Evolutionary conservation across 64 coral and sea anemone genomes (phyloP).

Genomic region (Anthopleura sola): DNA sequence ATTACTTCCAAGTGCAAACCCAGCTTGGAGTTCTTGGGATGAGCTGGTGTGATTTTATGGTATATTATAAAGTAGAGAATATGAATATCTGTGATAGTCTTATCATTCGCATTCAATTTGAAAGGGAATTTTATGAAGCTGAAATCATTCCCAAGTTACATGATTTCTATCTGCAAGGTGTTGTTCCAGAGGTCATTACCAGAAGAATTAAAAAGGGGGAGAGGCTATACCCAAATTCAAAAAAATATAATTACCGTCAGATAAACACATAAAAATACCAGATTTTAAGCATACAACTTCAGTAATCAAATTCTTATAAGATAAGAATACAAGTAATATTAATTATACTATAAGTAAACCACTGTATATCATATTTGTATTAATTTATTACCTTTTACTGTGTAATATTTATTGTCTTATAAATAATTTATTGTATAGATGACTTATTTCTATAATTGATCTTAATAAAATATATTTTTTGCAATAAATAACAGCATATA

Average conservation of each 20-base stretch:
- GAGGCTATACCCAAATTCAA: background rate
- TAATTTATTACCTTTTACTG: too few species aligned
- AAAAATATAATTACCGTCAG: background rate
- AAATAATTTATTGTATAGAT: background rate
- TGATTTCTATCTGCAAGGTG: conserved; percentile 6
- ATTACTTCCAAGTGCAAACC: background rate
- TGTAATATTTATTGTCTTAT: too few species aligned
- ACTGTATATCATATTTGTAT: background rate
- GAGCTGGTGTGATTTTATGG: conserved; percentile 13
- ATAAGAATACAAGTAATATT: too few species aligned
- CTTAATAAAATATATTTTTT: background rate
- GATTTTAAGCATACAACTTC: too few species aligned
- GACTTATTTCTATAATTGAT: background rate
- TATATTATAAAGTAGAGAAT: conserved; percentile 11
- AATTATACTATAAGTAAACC: too few species aligned
- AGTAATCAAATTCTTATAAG: too few species aligned
- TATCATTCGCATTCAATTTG: conserved; percentile 1
- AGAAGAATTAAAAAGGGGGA: conserved; percentile 13
- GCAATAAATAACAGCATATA: background rate
- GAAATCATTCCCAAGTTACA: conserved; percentile 7
- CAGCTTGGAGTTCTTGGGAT: conserved; percentile 19
- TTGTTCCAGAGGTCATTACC: conserved; percentile 11
- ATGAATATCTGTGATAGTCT: conserved; percentile 7
- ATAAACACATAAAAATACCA: background rate
- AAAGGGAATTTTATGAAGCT: background rate